Base-by-base conservation (phyloP, 2,113 vertebrate species). In the Malurus alboscapulatus region DNA sequence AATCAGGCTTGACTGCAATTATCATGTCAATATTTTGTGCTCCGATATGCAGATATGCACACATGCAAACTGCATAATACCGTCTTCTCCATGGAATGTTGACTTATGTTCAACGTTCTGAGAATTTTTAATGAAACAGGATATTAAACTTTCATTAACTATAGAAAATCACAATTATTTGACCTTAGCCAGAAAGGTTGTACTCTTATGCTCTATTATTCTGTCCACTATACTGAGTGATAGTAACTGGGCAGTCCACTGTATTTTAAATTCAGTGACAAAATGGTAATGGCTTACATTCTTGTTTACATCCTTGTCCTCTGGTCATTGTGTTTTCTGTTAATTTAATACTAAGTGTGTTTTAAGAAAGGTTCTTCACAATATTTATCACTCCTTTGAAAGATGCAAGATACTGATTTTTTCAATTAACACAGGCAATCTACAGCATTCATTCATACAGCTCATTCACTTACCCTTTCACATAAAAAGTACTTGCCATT, bases 21-120 rank as follows among this genome's bases (percentile, higher is more conserved):
- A 99, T 98, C 98, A 99, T 98, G 98, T 99, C 98, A 98, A 98
- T 98, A 98, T 98, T 98, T 98, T 98, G 97, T 97, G 97, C 98
- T 98, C 97, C 67, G 88, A 98, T 98, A 98, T 98, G 97, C 98
- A 98, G 98, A 99, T 99, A 98, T 97, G 96, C 97, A 98, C 96
- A 97, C 97, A 98, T 97, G 97, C 97, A 97, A 96, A 97, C 97
- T 97, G 98, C 97, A 98, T 98, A 98, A 98, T 98, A 97, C 94
- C 93, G 94, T 82, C 96, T 97, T 98, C 98, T 98, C 98, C 92
- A 97, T 88, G 97, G 98, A 98, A 98, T 98, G 96, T 97, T 97
- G 97, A 97, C 97, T 98, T 98, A 97, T 76, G 87, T 95, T 98
- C 97, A 97, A 96, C 97, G 97, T 97, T 97, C 93, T 96, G 96